Conservation (phyloP, 2,113 vertebrate species). For the Callipepla squamata region DNA sequence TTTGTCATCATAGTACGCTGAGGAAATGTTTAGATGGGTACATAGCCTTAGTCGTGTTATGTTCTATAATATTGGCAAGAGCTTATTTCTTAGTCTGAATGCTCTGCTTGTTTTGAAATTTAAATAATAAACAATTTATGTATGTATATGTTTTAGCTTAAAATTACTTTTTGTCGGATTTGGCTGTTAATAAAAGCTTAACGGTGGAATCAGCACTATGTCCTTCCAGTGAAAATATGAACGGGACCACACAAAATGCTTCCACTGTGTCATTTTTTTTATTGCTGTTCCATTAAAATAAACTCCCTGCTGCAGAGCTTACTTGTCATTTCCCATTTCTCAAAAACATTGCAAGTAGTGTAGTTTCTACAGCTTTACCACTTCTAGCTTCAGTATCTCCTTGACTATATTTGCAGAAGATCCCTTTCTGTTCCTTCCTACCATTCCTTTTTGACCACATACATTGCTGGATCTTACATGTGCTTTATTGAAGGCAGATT, state of each 20-base stretch:
- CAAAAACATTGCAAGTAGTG: slow-evolving; percentile 52
- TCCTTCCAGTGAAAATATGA: slow-evolving; percentile 77
- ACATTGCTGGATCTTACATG: slow-evolving; percentile 31
- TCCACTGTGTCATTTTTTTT: slow-evolving; percentile 77
- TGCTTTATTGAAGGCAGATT: slow-evolving; percentile 27
- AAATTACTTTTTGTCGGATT: slow-evolving; percentile 76
- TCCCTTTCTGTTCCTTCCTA: slow-evolving; percentile 47
- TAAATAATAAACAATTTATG: slow-evolving; percentile 79
- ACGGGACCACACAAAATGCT: slow-evolving; percentile 79
- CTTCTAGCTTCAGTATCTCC: slow-evolving; percentile 53
- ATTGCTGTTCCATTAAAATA: slow-evolving; percentile 73
- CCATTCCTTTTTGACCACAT: slow-evolving; percentile 36
- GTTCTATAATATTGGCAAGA: slow-evolving; percentile 61
- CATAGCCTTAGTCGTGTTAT: slow-evolving; percentile 26
- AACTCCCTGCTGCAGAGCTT: slow-evolving; percentile 73
- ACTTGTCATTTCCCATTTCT: slow-evolving; percentile 74
- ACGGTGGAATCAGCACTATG: slow-evolving; percentile 61
- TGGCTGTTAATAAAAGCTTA: slow-evolving; percentile 73
- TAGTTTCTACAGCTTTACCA: slow-evolving; percentile 51
- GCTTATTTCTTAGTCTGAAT: slow-evolving; percentile 69
- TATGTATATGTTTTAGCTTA: slow-evolving; percentile 72
- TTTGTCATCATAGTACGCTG: slow-evolving; percentile 54
- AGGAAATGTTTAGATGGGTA: slow-evolving; percentile 69
- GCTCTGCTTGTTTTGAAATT: slow-evolving; percentile 76
- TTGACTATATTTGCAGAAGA: slow-evolving; percentile 39